A percentile compares a stretch with the other conserved stretches of the same genome.
Evolutionary conservation across 2,797 vertebrate species (phyloP).

Genomic region (Loriculus beryllinus): DNA sequence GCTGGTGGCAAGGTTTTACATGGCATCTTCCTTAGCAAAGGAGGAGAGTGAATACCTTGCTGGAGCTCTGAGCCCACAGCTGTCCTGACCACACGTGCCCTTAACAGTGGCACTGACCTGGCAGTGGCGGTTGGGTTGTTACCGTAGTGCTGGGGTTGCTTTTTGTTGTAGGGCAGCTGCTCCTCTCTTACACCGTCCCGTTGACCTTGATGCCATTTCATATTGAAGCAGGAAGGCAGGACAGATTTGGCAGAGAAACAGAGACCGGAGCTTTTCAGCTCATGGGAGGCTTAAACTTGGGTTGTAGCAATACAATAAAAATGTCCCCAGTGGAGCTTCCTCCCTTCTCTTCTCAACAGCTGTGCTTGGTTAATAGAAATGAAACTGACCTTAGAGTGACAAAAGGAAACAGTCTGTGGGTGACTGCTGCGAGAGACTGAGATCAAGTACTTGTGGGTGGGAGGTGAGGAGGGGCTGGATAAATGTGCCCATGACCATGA

Average conservation of each 20-base stretch:
- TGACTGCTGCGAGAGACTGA: neutral
- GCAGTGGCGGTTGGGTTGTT: neutral
- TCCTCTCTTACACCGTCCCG: fast-evolving
- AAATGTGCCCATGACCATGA: fast-evolving
- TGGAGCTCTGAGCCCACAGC: fast-evolving
- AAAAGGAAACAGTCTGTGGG: neutral
- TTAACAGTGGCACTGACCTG: neutral
- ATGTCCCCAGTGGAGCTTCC: neutral
- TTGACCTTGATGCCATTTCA: neutral
- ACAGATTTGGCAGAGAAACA: neutral
- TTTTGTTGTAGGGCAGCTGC: neutral
- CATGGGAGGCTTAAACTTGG: neutral
- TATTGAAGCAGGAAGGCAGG: neutral
- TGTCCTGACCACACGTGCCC: fast-evolving
- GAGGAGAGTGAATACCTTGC: neutral
- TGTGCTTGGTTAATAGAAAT: neutral
- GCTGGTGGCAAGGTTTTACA: fast-evolving
- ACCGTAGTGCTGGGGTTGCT: fast-evolving
- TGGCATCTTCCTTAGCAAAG: neutral
- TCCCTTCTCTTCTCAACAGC: neutral
- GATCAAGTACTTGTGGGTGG: fast-evolving
- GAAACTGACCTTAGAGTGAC: neutral
- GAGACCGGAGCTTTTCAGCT: neutral
- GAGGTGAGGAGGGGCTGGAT: neutral
- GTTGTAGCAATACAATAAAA: neutral